Conservation (phyloP, 2,888 invertebrate species). For the Cosmorhoe ocellata region DNA sequence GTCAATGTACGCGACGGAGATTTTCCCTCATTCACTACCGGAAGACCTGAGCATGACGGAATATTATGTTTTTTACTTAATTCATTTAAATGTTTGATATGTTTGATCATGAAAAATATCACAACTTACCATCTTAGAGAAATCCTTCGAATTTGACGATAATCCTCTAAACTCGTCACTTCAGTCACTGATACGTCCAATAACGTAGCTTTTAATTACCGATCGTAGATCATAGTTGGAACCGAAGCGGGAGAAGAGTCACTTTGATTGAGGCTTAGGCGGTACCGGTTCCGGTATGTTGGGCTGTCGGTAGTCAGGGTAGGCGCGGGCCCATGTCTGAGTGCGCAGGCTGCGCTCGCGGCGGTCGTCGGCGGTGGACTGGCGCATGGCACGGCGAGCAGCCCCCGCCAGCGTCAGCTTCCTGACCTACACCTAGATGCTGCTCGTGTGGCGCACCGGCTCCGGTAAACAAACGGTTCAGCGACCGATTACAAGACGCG, state of each 20-base stretch:
- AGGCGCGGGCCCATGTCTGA: constrained; percentile 56
- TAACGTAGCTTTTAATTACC: constrained; percentile 48
- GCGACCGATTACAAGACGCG: constrained; percentile 73
- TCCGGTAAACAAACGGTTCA: constrained; percentile 80
- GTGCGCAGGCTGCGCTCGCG: constrained; percentile 62
- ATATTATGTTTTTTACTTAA: no score
- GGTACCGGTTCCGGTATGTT: constrained; percentile 30
- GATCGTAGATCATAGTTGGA: constrained; percentile 61
- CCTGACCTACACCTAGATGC: constrained; percentile 74
- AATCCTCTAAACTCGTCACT: constrained; percentile 66
- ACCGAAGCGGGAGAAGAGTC: constrained; percentile 60
- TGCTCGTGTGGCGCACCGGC: constrained; percentile 53
- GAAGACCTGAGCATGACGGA: background rate
- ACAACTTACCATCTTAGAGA: constrained; percentile 59
- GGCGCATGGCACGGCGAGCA: constrained; percentile 40
- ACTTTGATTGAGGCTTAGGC: constrained; percentile 56
- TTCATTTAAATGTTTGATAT: no score
- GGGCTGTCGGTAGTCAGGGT: constrained; percentile 49
- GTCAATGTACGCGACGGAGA: constrained; percentile 57
- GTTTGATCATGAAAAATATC: no score
- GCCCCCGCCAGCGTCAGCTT: constrained; percentile 64
- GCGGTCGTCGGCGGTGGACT: constrained; percentile 62
- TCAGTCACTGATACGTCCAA: constrained; percentile 62
- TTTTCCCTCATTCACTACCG: constrained; percentile 47
- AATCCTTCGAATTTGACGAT: constrained; percentile 42